phyloP scores from a whole-genome alignment of 1,140 invertebrate genomes.

The Heliconius hewitsoni region DNA sequence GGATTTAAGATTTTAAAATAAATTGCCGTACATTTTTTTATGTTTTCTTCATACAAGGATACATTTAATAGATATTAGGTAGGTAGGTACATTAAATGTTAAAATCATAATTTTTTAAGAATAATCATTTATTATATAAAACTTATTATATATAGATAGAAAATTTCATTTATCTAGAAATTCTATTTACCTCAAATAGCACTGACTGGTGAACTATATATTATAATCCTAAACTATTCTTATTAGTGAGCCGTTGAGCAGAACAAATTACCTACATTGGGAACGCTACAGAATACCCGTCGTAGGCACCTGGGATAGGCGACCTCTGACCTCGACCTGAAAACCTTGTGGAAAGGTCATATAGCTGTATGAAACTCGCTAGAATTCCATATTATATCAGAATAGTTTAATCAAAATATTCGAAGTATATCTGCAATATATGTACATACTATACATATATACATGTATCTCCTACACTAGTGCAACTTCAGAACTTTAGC shows the following conservation, averaged over 20 bases:
- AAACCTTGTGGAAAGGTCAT: conserved; percentile 54
- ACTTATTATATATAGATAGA: not conserved
- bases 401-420: conserved; percentile 25
- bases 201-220: not conserved
- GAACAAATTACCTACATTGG: conserved; percentile 41
- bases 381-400: conserved; percentile 23
- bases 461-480: not conserved
- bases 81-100: too few relatives aligned
- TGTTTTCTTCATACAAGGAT: too few relatives aligned
- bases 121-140: too few relatives aligned
- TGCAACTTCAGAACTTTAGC: not conserved
- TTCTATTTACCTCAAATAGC: not conserved
- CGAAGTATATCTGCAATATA: not conserved
- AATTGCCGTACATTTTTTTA: too few relatives aligned
- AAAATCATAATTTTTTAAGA: too few relatives aligned
- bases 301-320: conserved; percentile 43
- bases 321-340: conserved; percentile 57
- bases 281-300: conserved; percentile 45
- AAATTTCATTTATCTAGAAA: not conserved
- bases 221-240: conserved; percentile 11
- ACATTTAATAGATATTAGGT: too few relatives aligned
- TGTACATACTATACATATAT: not conserved
- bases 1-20: too few relatives aligned
- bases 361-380: conserved; percentile 30
- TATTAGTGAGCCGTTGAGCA: conserved; percentile 15